These are phyloP conservation scores for Ornithoptera priamus DNA, from an alignment of 2,888 invertebrate species.

Conservation along the genomic window DNA sequence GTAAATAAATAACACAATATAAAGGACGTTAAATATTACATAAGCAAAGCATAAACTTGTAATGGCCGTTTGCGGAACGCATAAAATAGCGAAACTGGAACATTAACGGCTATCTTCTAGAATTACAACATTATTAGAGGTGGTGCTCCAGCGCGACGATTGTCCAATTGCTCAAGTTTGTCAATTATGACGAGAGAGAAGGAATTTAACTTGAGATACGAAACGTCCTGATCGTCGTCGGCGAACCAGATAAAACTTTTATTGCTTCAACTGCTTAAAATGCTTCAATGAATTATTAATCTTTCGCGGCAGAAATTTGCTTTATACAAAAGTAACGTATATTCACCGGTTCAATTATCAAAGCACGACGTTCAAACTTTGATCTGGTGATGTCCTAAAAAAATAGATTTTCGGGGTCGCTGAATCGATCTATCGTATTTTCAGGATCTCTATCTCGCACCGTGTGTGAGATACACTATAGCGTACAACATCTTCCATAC, in stretches of 20 bases:
- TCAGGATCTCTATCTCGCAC: too few species aligned
- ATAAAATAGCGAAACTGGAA: slow-evolving; percentile 23
- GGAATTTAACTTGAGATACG: slow-evolving; percentile 40
- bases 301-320: not conserved
- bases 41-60: slow-evolving; percentile 7
- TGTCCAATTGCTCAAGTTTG: slow-evolving; percentile 62
- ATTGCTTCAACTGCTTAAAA: slow-evolving; percentile 2
- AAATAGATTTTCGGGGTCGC: too few species aligned
- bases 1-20: not conserved
- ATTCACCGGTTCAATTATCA: too few species aligned
- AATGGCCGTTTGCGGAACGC: slow-evolving; percentile 23
- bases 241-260: slow-evolving; percentile 55
- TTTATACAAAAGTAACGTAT: too few species aligned
- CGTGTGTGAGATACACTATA: too few species aligned
- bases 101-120: slow-evolving; percentile 48
- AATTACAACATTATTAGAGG: slow-evolving; percentile 52
- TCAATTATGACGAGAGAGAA: slow-evolving; percentile 56
- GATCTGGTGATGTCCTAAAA: too few species aligned
- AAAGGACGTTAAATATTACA: not conserved
- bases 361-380: too few species aligned
- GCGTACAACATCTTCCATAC: too few species aligned
- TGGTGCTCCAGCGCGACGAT: slow-evolving; percentile 50
- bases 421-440: too few species aligned
- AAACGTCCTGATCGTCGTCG: slow-evolving; percentile 37
- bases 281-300: slow-evolving; percentile 1